Conservation (phyloP, 1,140 invertebrate species). For the Bombus ignitus region DNA sequence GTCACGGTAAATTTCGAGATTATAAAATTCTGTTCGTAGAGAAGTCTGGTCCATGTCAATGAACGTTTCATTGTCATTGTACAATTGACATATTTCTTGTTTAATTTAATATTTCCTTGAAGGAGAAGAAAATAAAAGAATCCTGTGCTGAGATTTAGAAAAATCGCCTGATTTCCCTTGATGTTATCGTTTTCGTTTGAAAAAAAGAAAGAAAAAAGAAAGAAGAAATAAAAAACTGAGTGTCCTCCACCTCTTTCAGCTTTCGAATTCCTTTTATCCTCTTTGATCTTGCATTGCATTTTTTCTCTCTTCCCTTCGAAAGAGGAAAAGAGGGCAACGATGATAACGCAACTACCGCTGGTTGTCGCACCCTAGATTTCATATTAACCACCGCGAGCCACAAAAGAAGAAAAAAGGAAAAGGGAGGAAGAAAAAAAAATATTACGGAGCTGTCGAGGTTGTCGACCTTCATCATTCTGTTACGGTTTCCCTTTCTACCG, state of each 20-base stretch:
- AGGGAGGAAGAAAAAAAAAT: background rate
- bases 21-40: too few relatives aligned
- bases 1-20: too few relatives aligned
- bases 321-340: background rate
- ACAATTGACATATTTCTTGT: too few relatives aligned
- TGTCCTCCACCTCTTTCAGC: background rate
- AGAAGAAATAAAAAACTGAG: background rate
- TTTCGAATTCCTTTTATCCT: background rate
- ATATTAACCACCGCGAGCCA: background rate
- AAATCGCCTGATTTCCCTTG: background rate
- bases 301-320: background rate
- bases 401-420: background rate
- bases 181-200: background rate
- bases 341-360: background rate
- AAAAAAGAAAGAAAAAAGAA: background rate
- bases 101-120: too few relatives aligned
- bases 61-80: too few relatives aligned
- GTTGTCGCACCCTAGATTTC: conserved; percentile 2
- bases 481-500: background rate
- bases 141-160: background rate
- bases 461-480: conserved; percentile 31
- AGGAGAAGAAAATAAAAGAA: background rate
- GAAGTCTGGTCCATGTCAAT: too few relatives aligned
- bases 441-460: background rate
- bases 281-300: background rate